A percentile compares a stretch with the other conserved stretches of the same genome.
Evolutionary conservation across 2,888 invertebrate genomes (phyloP).

Genomic region (Agrotis clavis): DNA sequence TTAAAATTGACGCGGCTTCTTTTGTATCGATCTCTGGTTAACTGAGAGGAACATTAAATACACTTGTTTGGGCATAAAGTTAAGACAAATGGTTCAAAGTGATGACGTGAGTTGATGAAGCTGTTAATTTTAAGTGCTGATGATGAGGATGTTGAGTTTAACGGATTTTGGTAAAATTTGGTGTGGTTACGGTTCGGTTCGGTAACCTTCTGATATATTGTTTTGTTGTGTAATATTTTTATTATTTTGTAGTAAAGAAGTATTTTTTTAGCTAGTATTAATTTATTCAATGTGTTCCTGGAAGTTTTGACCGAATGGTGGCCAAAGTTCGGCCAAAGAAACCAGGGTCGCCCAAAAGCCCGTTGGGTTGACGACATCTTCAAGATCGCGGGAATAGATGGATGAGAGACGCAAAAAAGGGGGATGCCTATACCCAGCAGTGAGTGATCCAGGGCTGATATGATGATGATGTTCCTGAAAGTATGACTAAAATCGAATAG

Average conservation of each 20-base stretch:
- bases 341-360: no score
- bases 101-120: conserved; percentile 45
- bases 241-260: neutral
- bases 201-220: neutral
- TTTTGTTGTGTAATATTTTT: neutral
- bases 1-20: conserved; percentile 65
- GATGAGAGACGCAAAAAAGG: no score
- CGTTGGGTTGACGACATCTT: no score
- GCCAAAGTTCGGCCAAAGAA: no score
- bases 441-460: no score
- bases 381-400: no score
- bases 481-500: no score
- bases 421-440: no score
- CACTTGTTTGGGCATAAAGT: conserved; percentile 55
- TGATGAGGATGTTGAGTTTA: conserved; percentile 25
- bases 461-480: no score
- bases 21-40: conserved; percentile 57
- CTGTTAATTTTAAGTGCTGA: conserved; percentile 29
- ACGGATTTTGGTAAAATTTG: conserved; percentile 13
- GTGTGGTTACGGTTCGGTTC: conserved; percentile 13
- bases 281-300: no score
- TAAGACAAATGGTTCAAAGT: conserved; percentile 27
- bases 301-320: no score
- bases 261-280: no score
- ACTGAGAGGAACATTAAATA: conserved; percentile 56